Percentiles rank a stretch among this genome's conserved stretches.
phyloP scores from a whole-genome alignment of 1,140 invertebrate genomes.

The Drepana arcuata region DNA sequence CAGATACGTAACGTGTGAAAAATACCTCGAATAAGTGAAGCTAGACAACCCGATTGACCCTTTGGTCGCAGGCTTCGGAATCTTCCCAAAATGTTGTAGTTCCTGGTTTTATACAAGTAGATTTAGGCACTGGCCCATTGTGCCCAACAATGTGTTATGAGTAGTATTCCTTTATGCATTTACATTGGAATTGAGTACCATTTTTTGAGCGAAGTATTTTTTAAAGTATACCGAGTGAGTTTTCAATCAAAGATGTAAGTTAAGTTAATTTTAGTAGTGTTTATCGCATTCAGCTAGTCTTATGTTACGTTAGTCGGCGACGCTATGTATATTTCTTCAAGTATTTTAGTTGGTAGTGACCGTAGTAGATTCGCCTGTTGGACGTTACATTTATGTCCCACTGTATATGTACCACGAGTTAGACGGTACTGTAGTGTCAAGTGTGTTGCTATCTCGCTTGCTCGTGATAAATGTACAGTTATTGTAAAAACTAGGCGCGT shows the following conservation, averaged over 20 bases:
- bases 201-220: constrained; percentile 40
- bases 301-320: constrained; percentile 64
- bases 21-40: too few species aligned
- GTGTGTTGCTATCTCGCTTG: too few species aligned
- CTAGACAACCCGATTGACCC: too few species aligned
- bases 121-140: constrained; percentile 33
- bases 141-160: constrained; percentile 5
- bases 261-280: constrained; percentile 66
- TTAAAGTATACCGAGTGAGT: constrained; percentile 57
- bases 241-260: constrained; percentile 68
- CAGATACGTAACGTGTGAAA: too few species aligned
- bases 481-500: constrained; percentile 17
- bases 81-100: constrained; percentile 40
- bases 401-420: too few species aligned
- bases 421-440: too few species aligned
- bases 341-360: too few species aligned
- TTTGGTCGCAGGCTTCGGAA: too few species aligned
- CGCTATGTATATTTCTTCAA: too few species aligned
- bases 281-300: constrained; percentile 70
- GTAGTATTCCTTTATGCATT: constrained; percentile 37
- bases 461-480: too few species aligned
- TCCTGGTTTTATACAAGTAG: constrained; percentile 38
- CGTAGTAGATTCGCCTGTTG: too few species aligned
- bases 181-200: constrained; percentile 53
- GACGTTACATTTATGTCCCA: too few species aligned